Evolutionary conservation across 2,888 invertebrate species (phyloP).

Genomic region (Drosophila ezoana): DNA sequence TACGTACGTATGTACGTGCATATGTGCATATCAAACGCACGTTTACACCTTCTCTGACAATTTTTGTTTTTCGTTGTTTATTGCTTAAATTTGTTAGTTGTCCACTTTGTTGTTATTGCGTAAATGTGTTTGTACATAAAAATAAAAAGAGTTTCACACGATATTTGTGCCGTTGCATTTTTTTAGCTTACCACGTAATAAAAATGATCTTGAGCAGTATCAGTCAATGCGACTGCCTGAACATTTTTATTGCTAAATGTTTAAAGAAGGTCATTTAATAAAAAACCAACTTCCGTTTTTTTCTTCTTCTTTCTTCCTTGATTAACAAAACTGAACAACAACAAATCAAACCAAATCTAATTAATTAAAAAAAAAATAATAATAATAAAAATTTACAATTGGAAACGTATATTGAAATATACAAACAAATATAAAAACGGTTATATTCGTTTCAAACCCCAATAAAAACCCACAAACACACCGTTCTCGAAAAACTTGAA

Average conservation of each 20-base stretch:
- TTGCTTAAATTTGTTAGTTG: conserved; percentile 9
- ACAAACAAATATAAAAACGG: conserved; percentile 46
- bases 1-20: not conserved
- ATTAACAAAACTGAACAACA: conserved; percentile 71
- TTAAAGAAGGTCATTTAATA: conserved; percentile 64
- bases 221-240: conserved; percentile 34
- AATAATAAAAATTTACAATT: conserved; percentile 27
- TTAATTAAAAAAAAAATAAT: conserved; percentile 33
- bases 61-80: not conserved
- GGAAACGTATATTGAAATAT: conserved; percentile 34
- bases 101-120: conserved; percentile 20
- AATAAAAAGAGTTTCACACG: conserved; percentile 24
- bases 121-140: conserved; percentile 50
- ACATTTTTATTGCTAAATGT: conserved; percentile 37
- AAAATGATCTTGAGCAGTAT: conserved; percentile 31
- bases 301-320: conserved; percentile 85
- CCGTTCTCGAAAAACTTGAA: conserved; percentile 11
- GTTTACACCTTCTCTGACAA: not conserved
- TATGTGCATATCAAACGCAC: not conserved
- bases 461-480: conserved; percentile 24
- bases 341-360: conserved; percentile 46
- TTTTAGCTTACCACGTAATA: conserved; percentile 27
- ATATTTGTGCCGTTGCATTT: conserved; percentile 56
- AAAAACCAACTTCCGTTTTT: conserved; percentile 81
- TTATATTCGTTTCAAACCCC: conserved; percentile 82